A percentile compares a stretch with the other conserved stretches of the same genome.
Evolutionary conservation across 1,140 invertebrate species (phyloP).

Genomic region (Pentalonia nigronervosa): DNA sequence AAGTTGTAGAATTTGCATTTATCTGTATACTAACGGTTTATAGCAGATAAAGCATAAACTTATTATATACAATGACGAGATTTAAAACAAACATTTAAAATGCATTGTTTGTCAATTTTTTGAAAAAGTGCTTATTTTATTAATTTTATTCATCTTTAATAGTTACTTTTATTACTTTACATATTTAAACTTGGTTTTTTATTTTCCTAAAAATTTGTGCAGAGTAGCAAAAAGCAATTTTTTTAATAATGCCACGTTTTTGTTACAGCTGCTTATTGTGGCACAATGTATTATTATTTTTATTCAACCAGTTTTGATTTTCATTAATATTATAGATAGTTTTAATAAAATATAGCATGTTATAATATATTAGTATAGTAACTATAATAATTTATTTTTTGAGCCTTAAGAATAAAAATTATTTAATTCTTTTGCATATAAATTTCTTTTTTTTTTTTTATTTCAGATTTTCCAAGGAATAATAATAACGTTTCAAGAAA

Average conservation of each 20-base stretch:
- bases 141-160: too few species aligned
- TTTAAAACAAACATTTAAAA: too few species aligned
- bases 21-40: background rate
- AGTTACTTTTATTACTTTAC: background rate
- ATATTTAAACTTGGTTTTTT: background rate
- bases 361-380: background rate
- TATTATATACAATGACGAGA: too few species aligned
- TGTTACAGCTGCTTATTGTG: too few species aligned
- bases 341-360: background rate
- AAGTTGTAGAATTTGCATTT: background rate
- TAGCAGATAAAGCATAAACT: background rate
- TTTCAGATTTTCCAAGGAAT: constrained; percentile 48
- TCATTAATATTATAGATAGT: background rate
- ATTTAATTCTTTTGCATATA: background rate
- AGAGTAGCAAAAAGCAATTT: too few species aligned
- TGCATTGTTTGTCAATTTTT: too few species aligned
- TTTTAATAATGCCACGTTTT: too few species aligned
- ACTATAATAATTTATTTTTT: background rate
- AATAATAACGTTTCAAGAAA: constrained; percentile 3
- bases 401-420: background rate
- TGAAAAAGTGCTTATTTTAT: too few species aligned
- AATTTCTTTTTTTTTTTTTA: background rate
- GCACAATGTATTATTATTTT: background rate
- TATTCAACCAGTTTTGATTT: background rate
- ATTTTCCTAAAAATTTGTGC: background rate